Evolutionary conservation across 2,888 invertebrate species (phyloP), one percentile per base, ranked within the genome.

Genomic region (Acutogordius australiensis): DNA sequence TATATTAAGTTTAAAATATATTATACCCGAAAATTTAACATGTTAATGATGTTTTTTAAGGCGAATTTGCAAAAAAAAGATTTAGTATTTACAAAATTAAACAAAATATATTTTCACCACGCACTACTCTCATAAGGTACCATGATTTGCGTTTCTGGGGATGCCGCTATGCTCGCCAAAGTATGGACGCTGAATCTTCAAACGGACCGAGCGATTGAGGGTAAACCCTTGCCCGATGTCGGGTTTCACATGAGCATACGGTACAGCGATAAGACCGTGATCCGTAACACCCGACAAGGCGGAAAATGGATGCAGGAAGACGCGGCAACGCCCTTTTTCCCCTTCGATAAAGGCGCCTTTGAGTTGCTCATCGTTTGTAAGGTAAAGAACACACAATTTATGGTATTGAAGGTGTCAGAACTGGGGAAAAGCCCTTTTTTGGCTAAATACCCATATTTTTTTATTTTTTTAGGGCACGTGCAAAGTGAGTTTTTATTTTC

Each of bases 151-250:
- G 13, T 51, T 21, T 4, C 18, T 23, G 51, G 51, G 4, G 51
- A 51, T 51, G 51, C 18, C 4, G 23, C 51, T n/a, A 4, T 51
- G 8, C 23, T 51, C 4, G 51, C 18, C 23, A 51, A 51, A 23
- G 23, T 26, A 26, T 51, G 51, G 51, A n/a, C n/a, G 4, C 26
- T 51, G 8, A 51, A 51, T 51, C 51, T 51, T 51, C 51, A 51
- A 23, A 51, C 51, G 18, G 51, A 51, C 23, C 51, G 51, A 8
- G 51, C 51, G 13, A 23, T 51, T 4, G 51, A 51, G 23, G 51
- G 51, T 29, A 57, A 57, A 29, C 58, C 58, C 13, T 57, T 29
- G 18, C 58, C 58, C 30, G 58, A 57, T 29, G 58, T 57, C 29
- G 58, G 58, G 4, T 30, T 57, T 57, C 29, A 30, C 23, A 29